These are phyloP conservation scores for Odontothrips loti DNA, from an alignment of 2,888 invertebrate genomes.

Conservation along the genomic window DNA sequence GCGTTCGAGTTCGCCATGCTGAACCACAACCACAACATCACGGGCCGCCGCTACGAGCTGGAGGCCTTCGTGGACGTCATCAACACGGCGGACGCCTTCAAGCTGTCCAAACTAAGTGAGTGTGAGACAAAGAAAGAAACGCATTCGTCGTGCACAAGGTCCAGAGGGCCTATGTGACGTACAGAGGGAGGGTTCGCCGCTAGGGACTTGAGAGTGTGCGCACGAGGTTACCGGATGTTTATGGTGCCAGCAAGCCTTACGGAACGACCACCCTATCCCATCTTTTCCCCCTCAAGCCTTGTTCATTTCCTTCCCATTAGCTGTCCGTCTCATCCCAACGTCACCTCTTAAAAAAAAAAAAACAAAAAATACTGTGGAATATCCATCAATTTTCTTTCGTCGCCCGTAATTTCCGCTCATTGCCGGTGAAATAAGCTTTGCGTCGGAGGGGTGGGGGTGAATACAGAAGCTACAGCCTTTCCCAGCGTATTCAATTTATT, in stretches of 20 bases:
- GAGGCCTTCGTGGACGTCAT: constrained; percentile 88
- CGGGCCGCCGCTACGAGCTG: constrained; percentile 72
- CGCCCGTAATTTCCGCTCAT: not conserved
- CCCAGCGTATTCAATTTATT: not conserved
- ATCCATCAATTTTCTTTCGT: not conserved
- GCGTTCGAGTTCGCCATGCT: constrained; percentile 89
- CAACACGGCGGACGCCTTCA: constrained; percentile 89
- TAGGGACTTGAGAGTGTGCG: too few relatives aligned
- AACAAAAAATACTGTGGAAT: not conserved
- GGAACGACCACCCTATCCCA: too few relatives aligned
- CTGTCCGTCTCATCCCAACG: not conserved
- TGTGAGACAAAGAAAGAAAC: constrained; percentile 42
- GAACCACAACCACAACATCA: constrained; percentile 79
- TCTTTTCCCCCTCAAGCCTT: not conserved
- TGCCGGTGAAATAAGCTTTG: not conserved
- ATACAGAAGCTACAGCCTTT: not conserved
- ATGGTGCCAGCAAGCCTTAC: too few relatives aligned
- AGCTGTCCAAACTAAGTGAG: constrained; percentile 86
- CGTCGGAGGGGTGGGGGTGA: not conserved
- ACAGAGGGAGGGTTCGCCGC: too few relatives aligned
- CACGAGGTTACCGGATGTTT: too few relatives aligned
- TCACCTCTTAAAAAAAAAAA: not conserved
- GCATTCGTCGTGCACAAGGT: too few relatives aligned
- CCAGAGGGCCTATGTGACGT: too few relatives aligned
- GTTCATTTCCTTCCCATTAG: constrained; percentile 4